Evolutionary conservation across 2,797 vertebrate genomes (phyloP), one percentile per base, ranked within the genome.

Genomic region (Dipus sagitta): DNA sequence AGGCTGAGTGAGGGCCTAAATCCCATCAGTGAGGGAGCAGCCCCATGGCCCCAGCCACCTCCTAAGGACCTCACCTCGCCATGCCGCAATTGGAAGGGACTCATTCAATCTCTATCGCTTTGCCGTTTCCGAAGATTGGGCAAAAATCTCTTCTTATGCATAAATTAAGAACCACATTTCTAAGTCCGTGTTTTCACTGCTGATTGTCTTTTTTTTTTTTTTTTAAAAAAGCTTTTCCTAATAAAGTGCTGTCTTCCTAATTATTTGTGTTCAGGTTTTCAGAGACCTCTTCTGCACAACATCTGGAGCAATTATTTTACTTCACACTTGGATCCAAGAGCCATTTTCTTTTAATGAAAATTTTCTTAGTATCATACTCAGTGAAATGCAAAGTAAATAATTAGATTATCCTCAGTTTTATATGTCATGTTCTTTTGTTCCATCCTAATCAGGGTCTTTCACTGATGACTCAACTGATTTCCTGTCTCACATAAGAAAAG

Each of bases 191-290:
- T 72, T 76, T 93, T 86, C 23, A 30, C 23, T 86, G 30, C 68
- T 68, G 34, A 90, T 67, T 86, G 30, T 64, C 67, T 11, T 3
- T 85, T 91, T 86, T 60, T 38, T 3, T 38, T 38, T 38, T 38
- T 38, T 38, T 38, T 38, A 38, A 38, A 26, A 76, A 52, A 26
- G 1, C 14, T 65, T 82, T 64, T 17, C 65, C n/a, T 72, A 13
- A 24, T 18, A 60, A 23, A 42, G 30, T 23, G 7, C 26, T 64
- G 70, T 80, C 54, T 89, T 94, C 28, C 54, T 86, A 87, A 74
- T 88, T 92, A 82, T 90, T 90, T 74, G 23, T 58, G 38, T 88
- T 92, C 71, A 47, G 11, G 77, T 85, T 87, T 95, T 92, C 21
- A 54, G 38, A 94, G 38, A 24, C 1, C 2, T 24, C 28, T n/a